These are phyloP conservation scores for Trichogramma dendrolimi DNA, from an alignment of 2,888 invertebrate genomes.

Conservation along the genomic window DNA sequence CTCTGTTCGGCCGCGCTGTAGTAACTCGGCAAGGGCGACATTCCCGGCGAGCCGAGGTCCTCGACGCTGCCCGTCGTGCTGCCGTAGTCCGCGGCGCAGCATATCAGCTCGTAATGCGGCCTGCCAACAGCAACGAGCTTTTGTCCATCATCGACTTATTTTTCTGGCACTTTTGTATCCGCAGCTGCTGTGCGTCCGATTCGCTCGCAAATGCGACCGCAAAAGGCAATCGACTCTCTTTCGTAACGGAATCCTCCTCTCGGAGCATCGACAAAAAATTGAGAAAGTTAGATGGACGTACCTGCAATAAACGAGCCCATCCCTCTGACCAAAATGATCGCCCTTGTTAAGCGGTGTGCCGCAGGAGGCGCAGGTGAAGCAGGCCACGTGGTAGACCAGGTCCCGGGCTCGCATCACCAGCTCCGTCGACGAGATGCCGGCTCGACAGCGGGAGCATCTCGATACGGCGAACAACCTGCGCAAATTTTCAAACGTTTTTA, in stretches of 20 bases:
- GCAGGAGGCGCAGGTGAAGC: constrained; percentile 85
- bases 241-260: constrained; percentile 9
- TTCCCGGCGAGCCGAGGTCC: constrained; percentile 57
- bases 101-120: constrained; percentile 66
- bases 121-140: constrained; percentile 39
- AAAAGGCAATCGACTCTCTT: constrained; percentile 13
- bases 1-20: constrained; percentile 58
- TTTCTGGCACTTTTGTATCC: background rate
- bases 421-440: constrained; percentile 81
- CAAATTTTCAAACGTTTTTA: background rate
- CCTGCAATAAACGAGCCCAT: constrained; percentile 71
- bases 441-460: constrained; percentile 79
- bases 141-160: background rate
- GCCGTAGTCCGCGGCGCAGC: constrained; percentile 55
- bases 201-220: background rate
- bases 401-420: constrained; percentile 87
- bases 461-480: constrained; percentile 79
- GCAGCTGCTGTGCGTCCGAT: too few relatives aligned
- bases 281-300: constrained; percentile 31
- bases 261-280: background rate
- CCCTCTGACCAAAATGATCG: constrained; percentile 86
- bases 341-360: constrained; percentile 78
- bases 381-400: constrained; percentile 81
- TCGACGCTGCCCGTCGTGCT: constrained; percentile 63
- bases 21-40: constrained; percentile 62